These are phyloP conservation scores for Falco novaeseelandiae DNA, from an alignment of 2,797 vertebrate species.

Conservation along the genomic window DNA sequence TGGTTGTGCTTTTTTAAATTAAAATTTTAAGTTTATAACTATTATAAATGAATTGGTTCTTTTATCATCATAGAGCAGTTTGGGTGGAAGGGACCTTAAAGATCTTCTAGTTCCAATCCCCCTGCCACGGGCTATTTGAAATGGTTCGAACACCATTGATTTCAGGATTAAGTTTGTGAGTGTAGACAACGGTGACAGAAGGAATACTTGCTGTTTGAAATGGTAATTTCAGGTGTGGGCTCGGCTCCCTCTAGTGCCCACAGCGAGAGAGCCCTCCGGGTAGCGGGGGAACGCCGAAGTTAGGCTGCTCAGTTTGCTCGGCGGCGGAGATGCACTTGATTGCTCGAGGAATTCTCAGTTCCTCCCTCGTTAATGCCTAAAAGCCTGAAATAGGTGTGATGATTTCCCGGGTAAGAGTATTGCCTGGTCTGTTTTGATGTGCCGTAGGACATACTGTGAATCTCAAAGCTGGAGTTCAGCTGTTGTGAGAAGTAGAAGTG, in stretches of 20 bases:
- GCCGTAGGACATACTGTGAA: background rate
- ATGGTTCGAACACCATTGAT: background rate
- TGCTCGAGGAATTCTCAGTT: background rate
- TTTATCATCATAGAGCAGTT: background rate
- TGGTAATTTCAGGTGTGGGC: background rate
- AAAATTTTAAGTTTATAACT: background rate
- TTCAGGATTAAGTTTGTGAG: background rate
- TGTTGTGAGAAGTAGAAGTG: background rate
- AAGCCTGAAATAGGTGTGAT: background rate
- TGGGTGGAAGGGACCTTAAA: no score
- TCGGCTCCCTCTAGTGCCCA: slow-evolving; percentile 36
- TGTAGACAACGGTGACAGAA: accelerated
- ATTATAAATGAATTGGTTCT: accelerated
- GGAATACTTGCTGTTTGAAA: background rate
- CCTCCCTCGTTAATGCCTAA: background rate
- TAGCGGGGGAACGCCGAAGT: accelerated
- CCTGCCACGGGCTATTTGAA: background rate
- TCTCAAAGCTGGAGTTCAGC: background rate
- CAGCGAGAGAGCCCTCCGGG: background rate
- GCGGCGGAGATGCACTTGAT: accelerated
- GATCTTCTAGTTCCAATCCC: no score
- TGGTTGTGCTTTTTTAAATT: background rate
- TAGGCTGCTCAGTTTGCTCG: background rate
- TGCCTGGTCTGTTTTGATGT: background rate
- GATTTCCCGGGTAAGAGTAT: background rate